Base-by-base conservation (phyloP, 2,888 invertebrate genomes). In the Sarcophaga subvicina region DNA sequence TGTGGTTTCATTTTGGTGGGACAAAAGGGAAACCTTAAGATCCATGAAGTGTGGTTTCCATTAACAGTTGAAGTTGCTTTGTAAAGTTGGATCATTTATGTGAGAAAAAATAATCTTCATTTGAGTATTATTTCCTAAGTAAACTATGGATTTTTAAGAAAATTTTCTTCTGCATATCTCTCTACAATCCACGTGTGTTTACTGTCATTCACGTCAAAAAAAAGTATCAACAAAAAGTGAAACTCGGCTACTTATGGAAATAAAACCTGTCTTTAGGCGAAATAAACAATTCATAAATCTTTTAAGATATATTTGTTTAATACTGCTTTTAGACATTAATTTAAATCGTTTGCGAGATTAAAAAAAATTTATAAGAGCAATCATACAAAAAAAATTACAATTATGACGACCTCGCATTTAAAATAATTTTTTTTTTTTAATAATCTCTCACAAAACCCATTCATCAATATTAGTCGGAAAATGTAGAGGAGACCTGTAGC, bases 271-370 rank as follows among this genome's bases (percentile, higher is more conserved):
- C 37, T 70, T 49, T 47, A 63, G 45, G 20, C 20, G 37, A 79
- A 78, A 54, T 69, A 54, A 70, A 73, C 69, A 73, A 83, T 27
- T 79, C 62, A 83, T 83, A 75, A 77, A 84, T 84, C 49, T 71
- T 76, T 63, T 64, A 85, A 60, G 67, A 80, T 76, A 72, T 80
- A 72, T 85, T 67, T 47, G 66, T 60, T 60, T 27, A 14, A 79
- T 45, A 69, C 25, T 49, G 14, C 67, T 69, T 67, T 75, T 17
- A 82, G 71, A 10, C 70, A 70, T 82, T 63, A 25, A 75, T 70
- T 64, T 64, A 64, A 83, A 79, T 27, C 49, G 62, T 73, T 73
- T 83, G 67, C 69, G 37, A 69, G 45, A 75, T 20, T 3, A 37
- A 10, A 66, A 76, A 47, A 66, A 66, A 60, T 60, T 47, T 59